A percentile compares a stretch with the other conserved stretches of the same genome.
Evolutionary conservation across 2,113 vertebrate species (phyloP).

Genomic region (Calypte anna): DNA sequence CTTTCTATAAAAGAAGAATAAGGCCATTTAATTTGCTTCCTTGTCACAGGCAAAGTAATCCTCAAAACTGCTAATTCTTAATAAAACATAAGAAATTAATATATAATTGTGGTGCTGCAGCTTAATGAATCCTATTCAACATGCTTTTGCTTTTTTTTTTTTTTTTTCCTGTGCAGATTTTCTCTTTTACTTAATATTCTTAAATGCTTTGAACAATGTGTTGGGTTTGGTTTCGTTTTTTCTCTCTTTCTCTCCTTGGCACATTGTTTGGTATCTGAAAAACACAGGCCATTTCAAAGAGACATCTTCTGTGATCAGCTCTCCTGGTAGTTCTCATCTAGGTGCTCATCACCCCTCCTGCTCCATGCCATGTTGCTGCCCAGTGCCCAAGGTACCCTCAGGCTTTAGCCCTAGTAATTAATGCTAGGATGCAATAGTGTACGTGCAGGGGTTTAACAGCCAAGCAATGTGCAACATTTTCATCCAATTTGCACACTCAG

Average conservation of each 20-base stretch:
- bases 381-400: neutral
- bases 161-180: neutral
- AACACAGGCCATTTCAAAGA: neutral
- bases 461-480: neutral
- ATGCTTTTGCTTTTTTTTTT: neutral
- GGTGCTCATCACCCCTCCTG: neutral
- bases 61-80: neutral
- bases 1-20: neutral
- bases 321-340: neutral
- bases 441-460: neutral
- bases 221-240: no score
- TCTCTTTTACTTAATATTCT: neutral
- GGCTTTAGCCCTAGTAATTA: neutral
- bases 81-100: neutral
- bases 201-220: neutral
- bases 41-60: neutral
- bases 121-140: neutral
- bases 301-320: neutral
- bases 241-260: neutral
- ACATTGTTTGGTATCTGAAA: neutral
- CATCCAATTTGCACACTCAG: neutral
- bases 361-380: neutral
- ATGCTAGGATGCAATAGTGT: neutral
- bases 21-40: neutral
- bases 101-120: fast-evolving